Evolutionary conservation across 1,140 invertebrate genomes (phyloP).

Genomic region (Cotesia vestalis): DNA sequence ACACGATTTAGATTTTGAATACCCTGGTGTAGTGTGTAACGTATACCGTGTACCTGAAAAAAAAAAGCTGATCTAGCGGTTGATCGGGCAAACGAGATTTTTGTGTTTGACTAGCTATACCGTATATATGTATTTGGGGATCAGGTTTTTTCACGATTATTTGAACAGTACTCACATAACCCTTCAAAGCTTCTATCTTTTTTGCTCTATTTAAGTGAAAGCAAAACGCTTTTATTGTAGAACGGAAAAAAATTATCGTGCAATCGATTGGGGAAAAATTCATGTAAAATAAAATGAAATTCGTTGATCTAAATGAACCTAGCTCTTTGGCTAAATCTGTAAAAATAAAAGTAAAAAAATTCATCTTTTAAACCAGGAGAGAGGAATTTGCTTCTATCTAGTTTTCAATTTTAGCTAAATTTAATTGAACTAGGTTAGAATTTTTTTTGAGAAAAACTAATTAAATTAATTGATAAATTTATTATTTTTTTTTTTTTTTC

Average conservation of each 20-base stretch:
- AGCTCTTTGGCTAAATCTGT: too few relatives aligned
- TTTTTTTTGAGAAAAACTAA: too few relatives aligned
- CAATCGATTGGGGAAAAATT: neutral
- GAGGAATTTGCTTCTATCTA: too few relatives aligned
- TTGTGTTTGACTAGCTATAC: neutral
- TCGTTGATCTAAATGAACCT: too few relatives aligned
- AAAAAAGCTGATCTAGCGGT: slow-evolving; percentile 27
- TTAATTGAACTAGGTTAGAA: too few relatives aligned
- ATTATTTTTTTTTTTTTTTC: too few relatives aligned
- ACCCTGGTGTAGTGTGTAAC: neutral
- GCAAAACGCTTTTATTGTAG: neutral
- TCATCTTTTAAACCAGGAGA: neutral
- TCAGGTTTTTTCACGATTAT: neutral
- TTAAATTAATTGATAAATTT: too few relatives aligned
- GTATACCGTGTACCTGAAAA: neutral
- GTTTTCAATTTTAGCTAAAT: too few relatives aligned
- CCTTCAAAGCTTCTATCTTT: neutral
- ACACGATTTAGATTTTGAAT: neutral
- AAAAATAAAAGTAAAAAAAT: neutral
- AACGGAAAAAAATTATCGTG: slow-evolving; percentile 7
- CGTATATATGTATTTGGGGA: neutral
- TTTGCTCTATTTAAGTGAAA: neutral
- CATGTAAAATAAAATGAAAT: too few relatives aligned
- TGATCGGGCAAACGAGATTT: slow-evolving; percentile 25
- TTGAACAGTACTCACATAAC: slow-evolving; percentile 17